Base-by-base conservation (phyloP, 2,888 invertebrate species). In the Tachystola acroxantha region DNA sequence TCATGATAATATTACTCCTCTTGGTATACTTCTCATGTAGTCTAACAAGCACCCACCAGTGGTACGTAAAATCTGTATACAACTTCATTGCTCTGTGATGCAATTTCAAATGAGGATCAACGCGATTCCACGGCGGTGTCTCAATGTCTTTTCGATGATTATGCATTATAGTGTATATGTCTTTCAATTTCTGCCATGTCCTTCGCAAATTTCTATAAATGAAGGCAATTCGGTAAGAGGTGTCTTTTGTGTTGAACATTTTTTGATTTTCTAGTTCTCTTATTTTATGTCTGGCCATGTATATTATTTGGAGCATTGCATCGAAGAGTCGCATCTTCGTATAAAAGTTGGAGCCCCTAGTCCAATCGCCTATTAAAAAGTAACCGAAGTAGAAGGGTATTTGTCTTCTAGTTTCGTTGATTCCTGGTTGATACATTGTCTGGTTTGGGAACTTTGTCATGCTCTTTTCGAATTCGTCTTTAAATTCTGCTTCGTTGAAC, bases 211-310 rank as follows among this genome's bases (percentile, higher is more conserved):
- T 45, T 7, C 43, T 40, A 36, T 51, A 59, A 3, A 65, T 7
- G 27, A 51, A 63, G 0, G 64, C 66, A 1, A 69, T 51, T 1
- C 67, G 57, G 22, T 59, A 71, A 0, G 57, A 58, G 0, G 60
- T 57, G 32, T 65, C 64, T 0, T 46, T 48, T 3, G 41, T 39
- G 30, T 54, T 61, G 38, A 56, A 66, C 32, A 48, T 42, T 1
- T 42, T 40, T 10, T 50, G 44, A 0, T 32, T 29, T 16, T 67
- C 63, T 2, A 71, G 5, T 10, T 48, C 41, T 7, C 45, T 46
- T 0, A 68, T 33, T 14, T 48, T 50, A 32, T 64, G 56, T 1
- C 62, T 43, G 1, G 62, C 53, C 68, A 68, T 67, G 40, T 67
- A 67, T n/a, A 70, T 53, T 0, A 46, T 11, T 31, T 66, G 64